Evolutionary conservation across 2,797 vertebrate genomes (phyloP).

Genomic region (Thamnophis elegans): DNA sequence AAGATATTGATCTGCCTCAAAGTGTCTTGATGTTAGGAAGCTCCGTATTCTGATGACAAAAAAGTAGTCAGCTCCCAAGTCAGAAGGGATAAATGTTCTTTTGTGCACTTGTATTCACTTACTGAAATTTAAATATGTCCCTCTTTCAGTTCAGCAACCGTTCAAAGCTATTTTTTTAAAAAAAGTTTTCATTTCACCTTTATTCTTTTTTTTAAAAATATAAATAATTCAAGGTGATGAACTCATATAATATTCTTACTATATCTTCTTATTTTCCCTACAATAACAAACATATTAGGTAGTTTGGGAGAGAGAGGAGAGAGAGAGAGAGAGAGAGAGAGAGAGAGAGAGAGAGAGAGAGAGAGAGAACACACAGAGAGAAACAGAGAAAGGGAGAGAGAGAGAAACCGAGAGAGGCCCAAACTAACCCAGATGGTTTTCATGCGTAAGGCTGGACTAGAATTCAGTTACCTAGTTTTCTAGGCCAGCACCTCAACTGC

Average conservation of each 20-base stretch:
- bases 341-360: too few relatives aligned
- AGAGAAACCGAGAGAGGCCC: too few relatives aligned
- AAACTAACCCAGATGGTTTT: neutral
- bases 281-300: neutral
- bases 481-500: neutral
- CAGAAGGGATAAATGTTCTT: neutral
- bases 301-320: neutral
- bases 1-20: neutral
- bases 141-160: neutral
- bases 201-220: neutral
- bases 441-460: neutral
- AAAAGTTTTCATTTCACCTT: neutral
- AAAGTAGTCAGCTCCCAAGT: neutral
- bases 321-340: too few relatives aligned
- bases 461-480: neutral
- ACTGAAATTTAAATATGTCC: neutral
- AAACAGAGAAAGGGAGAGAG: too few relatives aligned
- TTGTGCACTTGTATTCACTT: neutral
- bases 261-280: neutral
- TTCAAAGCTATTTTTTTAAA: neutral
- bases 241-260: neutral
- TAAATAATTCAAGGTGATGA: neutral
- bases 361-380: fast-evolving
- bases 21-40: neutral
- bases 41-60: neutral